A percentile compares a stretch with the other conserved stretches of the same genome.
Conservation (phyloP, 2,888 invertebrate species). For the Lepidocyrtoides sp. region DNA sequence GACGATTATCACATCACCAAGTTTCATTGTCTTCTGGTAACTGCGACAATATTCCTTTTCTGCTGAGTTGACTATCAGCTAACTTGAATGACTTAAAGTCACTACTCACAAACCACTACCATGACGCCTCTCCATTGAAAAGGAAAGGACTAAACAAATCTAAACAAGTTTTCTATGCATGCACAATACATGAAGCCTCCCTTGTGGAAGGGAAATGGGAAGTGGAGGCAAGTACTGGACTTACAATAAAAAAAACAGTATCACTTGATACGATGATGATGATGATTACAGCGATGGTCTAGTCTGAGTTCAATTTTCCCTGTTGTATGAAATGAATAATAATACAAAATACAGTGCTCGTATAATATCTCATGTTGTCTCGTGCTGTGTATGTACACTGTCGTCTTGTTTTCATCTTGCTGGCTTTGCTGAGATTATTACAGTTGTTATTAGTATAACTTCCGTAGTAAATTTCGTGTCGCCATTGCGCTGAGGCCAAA, state of each 20-base stretch:
- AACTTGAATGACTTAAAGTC: conserved; percentile 18
- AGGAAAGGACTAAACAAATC: not conserved
- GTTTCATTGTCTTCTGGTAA: conserved; percentile 49
- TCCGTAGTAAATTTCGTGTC: not conserved
- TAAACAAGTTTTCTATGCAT: conserved; percentile 6
- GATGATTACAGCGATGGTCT: conserved; percentile 48
- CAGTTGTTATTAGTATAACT: not conserved
- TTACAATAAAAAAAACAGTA: conserved; percentile 41
- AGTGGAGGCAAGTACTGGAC: conserved; percentile 28
- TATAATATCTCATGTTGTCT: too few relatives aligned
- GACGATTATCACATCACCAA: conserved; percentile 41
- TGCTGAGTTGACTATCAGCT: conserved; percentile 61
- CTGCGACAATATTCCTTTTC: conserved; percentile 62
- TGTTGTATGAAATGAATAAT: too few relatives aligned
- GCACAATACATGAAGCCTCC: too few relatives aligned
- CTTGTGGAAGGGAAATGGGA: conserved; percentile 23
- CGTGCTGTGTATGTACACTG: too few relatives aligned
- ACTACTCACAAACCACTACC: too few relatives aligned
- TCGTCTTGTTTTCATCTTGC: not conserved
- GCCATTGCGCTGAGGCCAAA: not conserved
- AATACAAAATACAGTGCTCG: too few relatives aligned
- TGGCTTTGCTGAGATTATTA: conserved; percentile 4
- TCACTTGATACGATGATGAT: conserved; percentile 45
- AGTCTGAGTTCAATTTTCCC: not conserved
- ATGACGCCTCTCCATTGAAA: not conserved